Evolutionary conservation across 2,113 vertebrate genomes (phyloP), one percentile per base, ranked within the genome.

Genomic region (Capreolus pygargus): DNA sequence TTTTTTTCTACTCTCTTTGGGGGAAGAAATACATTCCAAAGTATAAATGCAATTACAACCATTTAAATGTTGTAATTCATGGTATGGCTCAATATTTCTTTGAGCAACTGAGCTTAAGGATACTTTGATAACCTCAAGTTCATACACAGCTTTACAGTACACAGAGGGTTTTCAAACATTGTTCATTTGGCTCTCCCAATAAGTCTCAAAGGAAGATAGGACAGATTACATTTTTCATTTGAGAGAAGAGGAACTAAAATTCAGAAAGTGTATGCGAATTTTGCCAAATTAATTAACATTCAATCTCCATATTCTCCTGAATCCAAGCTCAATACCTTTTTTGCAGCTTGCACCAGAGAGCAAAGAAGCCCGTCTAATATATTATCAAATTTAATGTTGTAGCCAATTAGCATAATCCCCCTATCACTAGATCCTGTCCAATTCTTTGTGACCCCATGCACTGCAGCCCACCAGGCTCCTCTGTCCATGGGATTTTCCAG

Each of bases 311-410:
- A 30, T 91, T 91, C 30, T 90, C 28, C 10, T 82, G 5, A 94
- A 95, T 93, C 36, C 17, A 86, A 96, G 13, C 16, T 87, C 6
- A 94, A 55, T 54, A 30, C 0, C n/a, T n/a, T n/a, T 74, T 6
- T 93, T 94, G 2, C 0, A 85, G 23, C 7, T 95, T n/a, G 28
- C 4, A 86, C 7, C 2, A 89, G 19, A 79, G 58, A 83, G n/a
- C 30, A 90, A 90, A 79, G 3, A 91, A 50, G 1, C 1, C 52
- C 21, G 39, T 76, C 30, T 90, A 86, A 58, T 84, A 89, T 43
- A 19, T 86, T 50, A 79, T 52, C 5, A 21, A 92, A 55, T 95
- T 89, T 94, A 23, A 70, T 61, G 16, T 52, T 95, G 90, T 85
- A 87, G 5, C 13, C 28, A 87, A n/a, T 5, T 13, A 96, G 30